Conservation (phyloP, 2,888 invertebrate species). For the Podabrus alpinus region DNA sequence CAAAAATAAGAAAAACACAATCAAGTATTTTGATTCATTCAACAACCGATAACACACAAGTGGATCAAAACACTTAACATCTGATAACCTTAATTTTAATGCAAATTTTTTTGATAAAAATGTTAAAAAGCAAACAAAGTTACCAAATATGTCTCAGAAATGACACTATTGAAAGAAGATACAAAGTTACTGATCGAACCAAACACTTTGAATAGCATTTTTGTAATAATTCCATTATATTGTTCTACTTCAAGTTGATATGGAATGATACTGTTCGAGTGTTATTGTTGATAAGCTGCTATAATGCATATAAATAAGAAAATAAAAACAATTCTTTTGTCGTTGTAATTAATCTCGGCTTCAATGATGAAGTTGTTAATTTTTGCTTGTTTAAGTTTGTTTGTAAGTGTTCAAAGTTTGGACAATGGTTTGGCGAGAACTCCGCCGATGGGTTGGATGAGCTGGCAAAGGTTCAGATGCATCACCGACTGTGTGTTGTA, state of each 20-base stretch:
- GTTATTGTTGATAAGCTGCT: background rate
- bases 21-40: background rate
- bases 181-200: background rate
- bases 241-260: background rate
- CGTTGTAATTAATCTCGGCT: background rate
- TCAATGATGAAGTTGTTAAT: background rate
- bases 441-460: constrained; percentile 76
- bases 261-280: background rate
- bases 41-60: background rate
- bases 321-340: background rate
- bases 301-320: background rate
- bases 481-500: constrained; percentile 66
- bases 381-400: background rate
- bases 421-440: constrained; percentile 69
- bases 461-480: constrained; percentile 71
- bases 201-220: background rate
- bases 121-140: no score
- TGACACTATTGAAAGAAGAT: no score
- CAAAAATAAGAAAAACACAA: no score
- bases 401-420: constrained; percentile 41
- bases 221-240: background rate
- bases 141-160: no score
- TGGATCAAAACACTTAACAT: background rate
- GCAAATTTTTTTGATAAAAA: background rate
- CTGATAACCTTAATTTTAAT: background rate